Evolutionary conservation across 2,888 invertebrate species (phyloP).

Genomic region (Erannis defoliaria): DNA sequence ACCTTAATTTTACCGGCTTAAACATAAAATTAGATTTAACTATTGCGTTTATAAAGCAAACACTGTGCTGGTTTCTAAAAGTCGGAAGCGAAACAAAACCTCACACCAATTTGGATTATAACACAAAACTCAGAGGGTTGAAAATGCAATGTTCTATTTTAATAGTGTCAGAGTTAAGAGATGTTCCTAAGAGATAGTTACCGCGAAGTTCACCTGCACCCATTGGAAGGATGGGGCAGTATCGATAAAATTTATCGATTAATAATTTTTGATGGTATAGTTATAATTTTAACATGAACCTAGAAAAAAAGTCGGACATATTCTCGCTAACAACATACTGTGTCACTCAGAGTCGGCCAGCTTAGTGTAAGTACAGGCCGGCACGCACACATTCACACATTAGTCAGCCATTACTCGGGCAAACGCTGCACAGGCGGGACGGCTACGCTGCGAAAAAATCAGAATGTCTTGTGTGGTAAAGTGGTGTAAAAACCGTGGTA

Average conservation of each 20-base stretch:
- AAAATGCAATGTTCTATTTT: slow-evolving; percentile 4
- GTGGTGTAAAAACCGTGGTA: no score
- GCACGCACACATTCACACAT: no score
- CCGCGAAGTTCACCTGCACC: slow-evolving; percentile 66
- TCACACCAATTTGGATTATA: slow-evolving; percentile 2
- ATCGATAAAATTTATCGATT: slow-evolving; percentile 31
- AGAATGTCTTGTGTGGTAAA: no score
- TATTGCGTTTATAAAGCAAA: slow-evolving; percentile 19
- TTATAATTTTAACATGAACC: no score
- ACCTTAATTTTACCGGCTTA: not conserved
- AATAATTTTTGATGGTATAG: no score
- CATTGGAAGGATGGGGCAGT: slow-evolving; percentile 49
- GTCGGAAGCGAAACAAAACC: not conserved
- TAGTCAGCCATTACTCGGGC: no score
- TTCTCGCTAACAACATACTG: no score
- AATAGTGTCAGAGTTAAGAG: slow-evolving; percentile 58
- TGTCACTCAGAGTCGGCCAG: no score
- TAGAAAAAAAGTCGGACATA: no score
- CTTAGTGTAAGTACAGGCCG: no score
- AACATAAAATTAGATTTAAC: slow-evolving; percentile 7
- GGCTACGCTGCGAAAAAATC: no score
- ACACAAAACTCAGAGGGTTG: not conserved
- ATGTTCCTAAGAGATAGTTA: slow-evolving; percentile 71
- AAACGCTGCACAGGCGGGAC: no score
- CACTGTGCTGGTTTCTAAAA: not conserved